Evolutionary conservation across 2,888 invertebrate species (phyloP).

Genomic region (Apodemia hepburni): DNA sequence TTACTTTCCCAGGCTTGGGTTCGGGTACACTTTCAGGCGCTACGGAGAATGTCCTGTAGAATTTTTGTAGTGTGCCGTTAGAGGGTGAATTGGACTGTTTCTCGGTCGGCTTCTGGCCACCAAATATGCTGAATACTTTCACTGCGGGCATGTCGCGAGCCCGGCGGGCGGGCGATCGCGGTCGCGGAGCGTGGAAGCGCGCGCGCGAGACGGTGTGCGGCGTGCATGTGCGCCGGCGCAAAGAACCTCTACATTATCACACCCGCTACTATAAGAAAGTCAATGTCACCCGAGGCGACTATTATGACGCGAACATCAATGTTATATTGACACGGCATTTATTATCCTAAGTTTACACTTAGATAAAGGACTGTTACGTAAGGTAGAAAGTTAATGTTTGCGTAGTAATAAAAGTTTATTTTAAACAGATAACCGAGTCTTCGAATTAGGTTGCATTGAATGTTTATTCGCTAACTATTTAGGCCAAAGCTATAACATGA

Average conservation of each 20-base stretch:
- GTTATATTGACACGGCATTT: slow-evolving; percentile 31
- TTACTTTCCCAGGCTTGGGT: slow-evolving; percentile 67
- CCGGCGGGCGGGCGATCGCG: slow-evolving; percentile 61
- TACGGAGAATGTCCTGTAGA: slow-evolving; percentile 76
- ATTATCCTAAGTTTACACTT: slow-evolving; percentile 12
- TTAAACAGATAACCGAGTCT: slow-evolving; percentile 1
- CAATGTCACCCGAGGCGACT: slow-evolving; percentile 66
- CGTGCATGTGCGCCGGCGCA: slow-evolving; percentile 60
- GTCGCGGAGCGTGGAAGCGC: slow-evolving; percentile 59
- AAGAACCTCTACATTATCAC: slow-evolving; percentile 47
- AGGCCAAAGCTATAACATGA: slow-evolving; percentile 32
- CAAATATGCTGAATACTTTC: slow-evolving; percentile 78
- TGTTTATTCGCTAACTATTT: slow-evolving; percentile 28
- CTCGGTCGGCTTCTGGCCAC: slow-evolving; percentile 75
- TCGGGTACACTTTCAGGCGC: slow-evolving; percentile 58
- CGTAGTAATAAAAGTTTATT: slow-evolving; percentile 22
- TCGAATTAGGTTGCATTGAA: slow-evolving; percentile 18
- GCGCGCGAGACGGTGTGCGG: slow-evolving; percentile 70
- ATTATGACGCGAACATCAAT: slow-evolving; percentile 52
- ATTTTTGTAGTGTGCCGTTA: slow-evolving; percentile 67
- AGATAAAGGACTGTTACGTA: slow-evolving; percentile 20
- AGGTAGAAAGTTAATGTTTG: slow-evolving; percentile 24
- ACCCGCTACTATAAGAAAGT: slow-evolving; percentile 63
- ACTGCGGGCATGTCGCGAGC: slow-evolving; percentile 77
- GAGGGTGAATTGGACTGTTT: slow-evolving; percentile 59